phyloP scores from a whole-genome alignment of 2,113 vertebrate genomes.

The Pterocles gutturalis region DNA sequence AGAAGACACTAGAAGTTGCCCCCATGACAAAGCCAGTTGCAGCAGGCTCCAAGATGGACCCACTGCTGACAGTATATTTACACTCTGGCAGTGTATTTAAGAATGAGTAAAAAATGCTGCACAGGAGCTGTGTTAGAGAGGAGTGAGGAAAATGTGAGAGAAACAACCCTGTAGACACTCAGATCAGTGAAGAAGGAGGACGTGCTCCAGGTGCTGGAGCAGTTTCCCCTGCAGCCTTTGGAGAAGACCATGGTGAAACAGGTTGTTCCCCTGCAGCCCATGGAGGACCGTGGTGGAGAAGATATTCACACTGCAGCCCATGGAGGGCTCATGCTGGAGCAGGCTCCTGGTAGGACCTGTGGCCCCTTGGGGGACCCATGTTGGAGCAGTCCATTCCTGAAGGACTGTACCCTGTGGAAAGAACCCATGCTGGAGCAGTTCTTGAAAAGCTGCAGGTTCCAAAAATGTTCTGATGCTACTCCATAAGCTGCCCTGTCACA shows the following conservation, averaged over 20 bases:
- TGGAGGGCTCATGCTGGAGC: not conserved
- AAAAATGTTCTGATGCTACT: not conserved
- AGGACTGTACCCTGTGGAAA: not conserved
- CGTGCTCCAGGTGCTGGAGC: not conserved
- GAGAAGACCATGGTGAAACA: not conserved
- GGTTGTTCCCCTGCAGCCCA: not conserved
- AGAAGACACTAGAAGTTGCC: not conserved
- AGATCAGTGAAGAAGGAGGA: not conserved
- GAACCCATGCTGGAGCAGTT: not conserved
- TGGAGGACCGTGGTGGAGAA: not conserved
- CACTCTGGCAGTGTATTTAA: not conserved
- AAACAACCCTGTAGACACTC: not conserved
- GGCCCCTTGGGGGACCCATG: rapidly evolving
- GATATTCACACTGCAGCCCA: not conserved
- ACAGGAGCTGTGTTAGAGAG: not conserved
- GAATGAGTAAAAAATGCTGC: not conserved
- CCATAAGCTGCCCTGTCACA: not conserved
- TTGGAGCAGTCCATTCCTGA: not conserved
- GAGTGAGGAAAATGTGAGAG: not conserved
- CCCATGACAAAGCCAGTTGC: not conserved
- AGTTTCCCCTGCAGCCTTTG: not conserved
- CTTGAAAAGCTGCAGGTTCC: not conserved
- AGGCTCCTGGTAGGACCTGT: not conserved
- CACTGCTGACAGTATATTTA: too few relatives aligned
- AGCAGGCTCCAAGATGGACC: not conserved